phyloP scores from a whole-genome alignment of 2,113 vertebrate genomes.

The Scolopax mira region DNA sequence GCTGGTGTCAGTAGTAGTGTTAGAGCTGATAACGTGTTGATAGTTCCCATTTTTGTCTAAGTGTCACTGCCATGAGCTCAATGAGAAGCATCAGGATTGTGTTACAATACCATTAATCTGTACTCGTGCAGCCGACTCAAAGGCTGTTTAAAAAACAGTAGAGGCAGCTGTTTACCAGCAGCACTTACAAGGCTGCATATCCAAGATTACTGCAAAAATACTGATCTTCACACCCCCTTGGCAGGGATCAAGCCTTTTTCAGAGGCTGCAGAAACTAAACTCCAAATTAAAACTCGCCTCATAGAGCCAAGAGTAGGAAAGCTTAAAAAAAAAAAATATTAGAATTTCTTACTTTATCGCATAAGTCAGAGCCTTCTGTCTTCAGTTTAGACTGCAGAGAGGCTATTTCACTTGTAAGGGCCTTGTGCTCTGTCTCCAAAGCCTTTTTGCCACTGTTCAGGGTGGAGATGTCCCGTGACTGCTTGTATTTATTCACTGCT shows the following conservation, averaged over 20 bases:
- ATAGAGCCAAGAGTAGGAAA: background rate
- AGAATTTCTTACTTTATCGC: constrained; percentile 85
- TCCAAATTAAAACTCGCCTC: background rate
- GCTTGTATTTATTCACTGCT: constrained; percentile 95
- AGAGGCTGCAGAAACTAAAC: background rate
- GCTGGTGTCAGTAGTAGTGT: background rate
- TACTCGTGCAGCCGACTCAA: background rate
- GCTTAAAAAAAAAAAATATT: background rate
- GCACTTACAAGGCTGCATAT: background rate
- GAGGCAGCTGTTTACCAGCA: background rate
- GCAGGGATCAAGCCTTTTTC: background rate
- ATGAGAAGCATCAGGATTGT: background rate
- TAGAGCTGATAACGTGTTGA: background rate
- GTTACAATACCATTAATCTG: background rate
- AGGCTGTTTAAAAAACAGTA: background rate
- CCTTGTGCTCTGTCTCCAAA: constrained; percentile 90
- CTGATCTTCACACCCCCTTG: background rate
- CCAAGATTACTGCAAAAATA: background rate
- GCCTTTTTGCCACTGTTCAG: constrained; percentile 91
- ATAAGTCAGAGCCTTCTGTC: constrained; percentile 92
- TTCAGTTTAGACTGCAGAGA: constrained; percentile 92
- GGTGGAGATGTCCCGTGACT: constrained; percentile 88
- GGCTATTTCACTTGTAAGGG: constrained; percentile 86
- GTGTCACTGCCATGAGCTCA: background rate
- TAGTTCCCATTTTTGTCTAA: background rate